Conservation (phyloP, 2,113 vertebrate genomes). For the Zootoca vivipara region DNA sequence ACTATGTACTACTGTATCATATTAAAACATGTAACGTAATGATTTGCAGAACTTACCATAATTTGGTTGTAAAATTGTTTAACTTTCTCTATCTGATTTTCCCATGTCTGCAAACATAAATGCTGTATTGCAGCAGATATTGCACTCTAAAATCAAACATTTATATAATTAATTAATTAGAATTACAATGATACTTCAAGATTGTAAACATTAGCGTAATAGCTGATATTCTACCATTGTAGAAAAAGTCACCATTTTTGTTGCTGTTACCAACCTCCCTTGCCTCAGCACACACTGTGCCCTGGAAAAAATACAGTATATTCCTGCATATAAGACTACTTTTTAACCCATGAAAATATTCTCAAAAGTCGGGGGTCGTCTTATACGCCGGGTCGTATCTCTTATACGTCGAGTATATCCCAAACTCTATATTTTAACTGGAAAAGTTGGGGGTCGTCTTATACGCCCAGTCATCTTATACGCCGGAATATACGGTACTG, state of each 20-base stretch:
- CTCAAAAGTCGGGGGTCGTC: no score
- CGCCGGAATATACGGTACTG: no score
- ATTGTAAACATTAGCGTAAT: not conserved
- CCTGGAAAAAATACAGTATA: not conserved
- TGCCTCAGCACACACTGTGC: not conserved
- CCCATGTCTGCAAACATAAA: slow-evolving; percentile 60
- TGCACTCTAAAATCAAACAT: slow-evolving; percentile 61
- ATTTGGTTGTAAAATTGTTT: slow-evolving; percentile 67
- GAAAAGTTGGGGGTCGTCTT: no score
- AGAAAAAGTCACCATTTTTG: not conserved
- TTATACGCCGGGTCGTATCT: no score
- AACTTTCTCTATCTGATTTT: slow-evolving; percentile 64
- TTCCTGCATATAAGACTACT: no score
- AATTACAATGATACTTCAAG: not conserved
- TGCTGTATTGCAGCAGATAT: slow-evolving; percentile 42
- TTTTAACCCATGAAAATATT: no score
- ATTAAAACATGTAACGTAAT: not conserved
- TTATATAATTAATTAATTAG: not conserved
- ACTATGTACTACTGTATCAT: not conserved
- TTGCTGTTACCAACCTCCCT: no score
- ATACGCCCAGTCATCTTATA: no score
- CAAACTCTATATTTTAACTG: no score
- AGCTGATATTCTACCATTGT: not conserved
- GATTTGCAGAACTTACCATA: slow-evolving; percentile 45
- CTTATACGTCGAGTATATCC: no score